Evolutionary conservation across 2,113 vertebrate genomes (phyloP).

Genomic region (Anarhynchus alexandrinus): DNA sequence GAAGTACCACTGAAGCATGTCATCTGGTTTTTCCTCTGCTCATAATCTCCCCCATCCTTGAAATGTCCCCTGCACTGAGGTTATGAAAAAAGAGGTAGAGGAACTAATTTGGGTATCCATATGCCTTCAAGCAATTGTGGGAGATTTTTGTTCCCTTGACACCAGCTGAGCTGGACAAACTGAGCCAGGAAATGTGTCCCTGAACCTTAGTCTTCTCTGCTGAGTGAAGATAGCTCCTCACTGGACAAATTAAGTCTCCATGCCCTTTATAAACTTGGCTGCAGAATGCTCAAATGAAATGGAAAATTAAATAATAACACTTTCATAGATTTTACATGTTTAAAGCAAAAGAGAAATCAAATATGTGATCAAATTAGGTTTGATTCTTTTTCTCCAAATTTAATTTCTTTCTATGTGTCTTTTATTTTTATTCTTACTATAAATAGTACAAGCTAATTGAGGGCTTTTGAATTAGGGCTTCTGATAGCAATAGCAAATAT

Average conservation of each 20-base stretch:
- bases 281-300: neutral
- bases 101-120: neutral
- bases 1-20: constrained; percentile 35
- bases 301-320: neutral
- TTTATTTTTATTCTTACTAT: neutral
- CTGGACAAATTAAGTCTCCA: neutral
- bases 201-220: neutral
- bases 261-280: neutral
- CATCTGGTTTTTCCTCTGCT: constrained; percentile 6
- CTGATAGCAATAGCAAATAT: neutral
- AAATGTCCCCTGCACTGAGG: neutral
- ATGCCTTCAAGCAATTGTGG: neutral
- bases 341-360: neutral
- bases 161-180: neutral
- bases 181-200: neutral
- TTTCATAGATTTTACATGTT: neutral
- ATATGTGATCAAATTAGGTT: neutral
- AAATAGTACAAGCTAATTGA: neutral
- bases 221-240: neutral
- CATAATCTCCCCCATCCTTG: constrained; percentile 35
- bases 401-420: neutral
- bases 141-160: neutral
- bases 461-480: neutral
- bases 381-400: neutral
- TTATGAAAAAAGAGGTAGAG: constrained; percentile 8